Evolutionary conservation across 2,113 vertebrate species (phyloP).

Genomic region (Gorilla gorilla): DNA sequence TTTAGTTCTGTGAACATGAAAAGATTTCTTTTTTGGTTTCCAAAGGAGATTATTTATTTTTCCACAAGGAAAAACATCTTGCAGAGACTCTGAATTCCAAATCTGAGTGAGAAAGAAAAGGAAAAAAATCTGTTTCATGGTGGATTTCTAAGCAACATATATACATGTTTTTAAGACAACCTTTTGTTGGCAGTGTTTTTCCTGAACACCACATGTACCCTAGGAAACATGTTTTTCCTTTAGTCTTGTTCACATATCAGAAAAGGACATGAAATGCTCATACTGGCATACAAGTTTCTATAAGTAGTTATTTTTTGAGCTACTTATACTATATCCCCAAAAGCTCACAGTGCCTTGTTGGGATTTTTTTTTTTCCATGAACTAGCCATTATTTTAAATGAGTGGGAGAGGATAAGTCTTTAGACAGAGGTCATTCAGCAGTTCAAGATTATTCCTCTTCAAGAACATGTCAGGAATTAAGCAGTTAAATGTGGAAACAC

Average conservation of each 20-base stretch:
- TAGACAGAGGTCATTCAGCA: constrained; percentile 13
- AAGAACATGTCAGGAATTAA: constrained; percentile 47
- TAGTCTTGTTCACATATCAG: not conserved
- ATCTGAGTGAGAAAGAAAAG: not conserved
- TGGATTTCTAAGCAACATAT: not conserved
- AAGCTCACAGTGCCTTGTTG: constrained; percentile 74
- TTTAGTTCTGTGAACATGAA: constrained; percentile 33
- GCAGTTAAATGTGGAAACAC: constrained; percentile 13
- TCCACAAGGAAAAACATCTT: constrained; percentile 39
- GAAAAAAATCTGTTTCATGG: not conserved
- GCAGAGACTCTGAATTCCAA: constrained; percentile 34
- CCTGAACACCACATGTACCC: not conserved
- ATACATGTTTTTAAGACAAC: constrained; percentile 1
- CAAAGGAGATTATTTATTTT: constrained; percentile 14
- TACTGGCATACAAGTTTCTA: constrained; percentile 3
- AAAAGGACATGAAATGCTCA: constrained; percentile 26
- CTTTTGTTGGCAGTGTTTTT: constrained; percentile 14
- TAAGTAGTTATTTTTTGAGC: constrained; percentile 47
- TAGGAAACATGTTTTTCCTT: not conserved
- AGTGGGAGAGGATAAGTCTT: constrained; percentile 26
- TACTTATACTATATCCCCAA: constrained; percentile 11
- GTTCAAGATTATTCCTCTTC: constrained; percentile 37
- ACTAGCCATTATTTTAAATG: constrained; percentile 63
- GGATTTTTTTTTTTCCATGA: constrained; percentile 11
- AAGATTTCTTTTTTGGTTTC: constrained; percentile 1